phyloP scores from a whole-genome alignment of 2,797 vertebrate genomes.

The Agapornis canus region DNA sequence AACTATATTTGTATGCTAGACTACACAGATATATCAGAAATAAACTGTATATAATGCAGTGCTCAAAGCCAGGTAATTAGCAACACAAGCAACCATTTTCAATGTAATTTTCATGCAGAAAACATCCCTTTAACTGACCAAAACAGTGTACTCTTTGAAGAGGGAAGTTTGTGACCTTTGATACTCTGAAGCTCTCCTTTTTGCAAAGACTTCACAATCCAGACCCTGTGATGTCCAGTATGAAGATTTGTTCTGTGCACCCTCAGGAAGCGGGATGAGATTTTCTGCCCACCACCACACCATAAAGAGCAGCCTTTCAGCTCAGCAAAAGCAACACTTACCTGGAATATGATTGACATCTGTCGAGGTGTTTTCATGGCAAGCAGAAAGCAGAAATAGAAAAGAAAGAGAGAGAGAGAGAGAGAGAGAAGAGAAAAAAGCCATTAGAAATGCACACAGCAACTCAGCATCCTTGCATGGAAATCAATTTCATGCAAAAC shows the following conservation, averaged over 20 bases:
- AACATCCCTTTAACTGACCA: slow-evolving; percentile 54
- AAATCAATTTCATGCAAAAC: slow-evolving; percentile 88
- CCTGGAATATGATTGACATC: slow-evolving; percentile 92
- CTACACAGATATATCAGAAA: neutral
- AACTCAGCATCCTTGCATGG: slow-evolving; percentile 87
- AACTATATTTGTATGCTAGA: neutral
- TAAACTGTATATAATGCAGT: neutral
- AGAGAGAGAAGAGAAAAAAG: slow-evolving; percentile 69
- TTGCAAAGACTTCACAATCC: neutral
- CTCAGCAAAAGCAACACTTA: slow-evolving; percentile 81
- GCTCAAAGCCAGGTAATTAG: neutral
- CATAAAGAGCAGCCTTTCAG: neutral
- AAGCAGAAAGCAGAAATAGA: slow-evolving; percentile 65
- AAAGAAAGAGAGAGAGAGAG: neutral
- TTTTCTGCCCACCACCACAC: neutral
- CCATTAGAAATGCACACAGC: slow-evolving; percentile 83
- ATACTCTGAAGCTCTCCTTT: neutral
- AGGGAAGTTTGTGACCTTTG: neutral
- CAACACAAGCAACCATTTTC: neutral
- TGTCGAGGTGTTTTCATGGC: slow-evolving; percentile 80
- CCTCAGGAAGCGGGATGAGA: neutral
- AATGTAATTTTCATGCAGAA: neutral
- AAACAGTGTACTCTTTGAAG: neutral
- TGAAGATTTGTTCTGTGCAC: neutral
- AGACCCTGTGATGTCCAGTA: neutral